Percentiles rank a stretch among this genome's conserved stretches.
Evolutionary conservation across 2,797 vertebrate species (phyloP).

Genomic region (Lepidocolaptes lacrymiger): DNA sequence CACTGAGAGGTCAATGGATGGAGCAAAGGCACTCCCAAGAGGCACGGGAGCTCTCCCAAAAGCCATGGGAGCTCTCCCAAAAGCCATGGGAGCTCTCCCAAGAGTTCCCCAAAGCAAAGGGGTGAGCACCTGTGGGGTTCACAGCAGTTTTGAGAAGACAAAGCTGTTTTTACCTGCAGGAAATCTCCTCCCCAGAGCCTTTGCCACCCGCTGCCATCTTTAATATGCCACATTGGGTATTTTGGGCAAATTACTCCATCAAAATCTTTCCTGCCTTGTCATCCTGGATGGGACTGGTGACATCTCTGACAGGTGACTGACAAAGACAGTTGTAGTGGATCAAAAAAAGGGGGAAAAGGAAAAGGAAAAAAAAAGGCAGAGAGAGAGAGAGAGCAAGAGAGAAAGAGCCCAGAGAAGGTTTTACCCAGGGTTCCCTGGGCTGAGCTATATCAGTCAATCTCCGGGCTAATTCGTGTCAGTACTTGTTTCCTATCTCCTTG

Average conservation of each 20-base stretch:
- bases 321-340: slow-evolving; percentile 75
- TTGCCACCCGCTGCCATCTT: slow-evolving; percentile 71
- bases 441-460: slow-evolving; percentile 92
- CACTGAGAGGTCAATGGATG: accelerated
- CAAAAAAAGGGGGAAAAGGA: neutral
- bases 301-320: slow-evolving; percentile 84
- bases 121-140: neutral
- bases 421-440: slow-evolving; percentile 85
- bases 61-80: neutral
- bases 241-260: slow-evolving; percentile 86
- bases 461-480: slow-evolving; percentile 94
- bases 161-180: accelerated
- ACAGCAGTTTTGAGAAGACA: neutral
- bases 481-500: slow-evolving; percentile 93
- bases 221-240: slow-evolving; percentile 73
- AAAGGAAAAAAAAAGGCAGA: neutral
- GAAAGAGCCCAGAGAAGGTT: slow-evolving; percentile 72
- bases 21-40: neutral
- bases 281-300: slow-evolving; percentile 76
- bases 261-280: slow-evolving; percentile 81
- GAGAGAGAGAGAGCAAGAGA: slow-evolving; percentile 49
- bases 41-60: neutral
- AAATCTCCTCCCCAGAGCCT: neutral
- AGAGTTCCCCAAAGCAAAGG: neutral
- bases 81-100: neutral